phyloP scores from a whole-genome alignment of 2,888 invertebrate genomes.

The Ormyrus thymus region DNA sequence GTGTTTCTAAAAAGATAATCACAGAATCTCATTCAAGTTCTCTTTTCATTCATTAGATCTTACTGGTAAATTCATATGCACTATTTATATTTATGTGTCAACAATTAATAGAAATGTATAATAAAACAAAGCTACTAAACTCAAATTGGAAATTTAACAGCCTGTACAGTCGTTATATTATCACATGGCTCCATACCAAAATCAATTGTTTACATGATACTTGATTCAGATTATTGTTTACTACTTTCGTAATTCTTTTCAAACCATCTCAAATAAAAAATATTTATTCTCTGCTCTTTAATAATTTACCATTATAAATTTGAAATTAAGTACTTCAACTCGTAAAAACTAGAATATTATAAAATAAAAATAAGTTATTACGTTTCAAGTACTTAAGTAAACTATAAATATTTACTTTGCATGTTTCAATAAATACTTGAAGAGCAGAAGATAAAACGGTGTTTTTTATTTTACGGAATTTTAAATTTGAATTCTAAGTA shows the following conservation, averaged over 20 bases:
- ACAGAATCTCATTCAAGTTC: conserved; percentile 31
- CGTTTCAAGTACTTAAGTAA: not conserved
- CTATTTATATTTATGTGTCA: conserved; percentile 40
- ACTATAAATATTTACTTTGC: not conserved
- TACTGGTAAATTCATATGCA: conserved; percentile 39
- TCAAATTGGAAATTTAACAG: conserved; percentile 60
- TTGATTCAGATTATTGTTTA: conserved; percentile 28
- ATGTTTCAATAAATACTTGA: too few relatives aligned
- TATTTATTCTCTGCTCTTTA: not conserved
- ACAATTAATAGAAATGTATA: conserved; percentile 58
- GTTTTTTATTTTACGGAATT: too few relatives aligned
- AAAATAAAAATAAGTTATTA: not conserved
- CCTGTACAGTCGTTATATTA: conserved; percentile 61
- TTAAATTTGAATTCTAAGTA: too few relatives aligned
- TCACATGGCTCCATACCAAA: conserved; percentile 57
- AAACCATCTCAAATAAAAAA: not conserved
- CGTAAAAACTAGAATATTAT: not conserved
- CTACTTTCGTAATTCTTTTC: conserved; percentile 2
- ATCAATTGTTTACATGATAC: conserved; percentile 50
- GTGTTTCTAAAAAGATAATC: conserved; percentile 34
- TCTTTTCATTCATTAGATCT: conserved; percentile 33
- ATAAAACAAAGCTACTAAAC: conserved; percentile 58
- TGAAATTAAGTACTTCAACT: not conserved
- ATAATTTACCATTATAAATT: not conserved
- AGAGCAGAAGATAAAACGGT: too few relatives aligned